Evolutionary conservation across 2,888 invertebrate species (phyloP).

Genomic region (Torymus auratus): DNA sequence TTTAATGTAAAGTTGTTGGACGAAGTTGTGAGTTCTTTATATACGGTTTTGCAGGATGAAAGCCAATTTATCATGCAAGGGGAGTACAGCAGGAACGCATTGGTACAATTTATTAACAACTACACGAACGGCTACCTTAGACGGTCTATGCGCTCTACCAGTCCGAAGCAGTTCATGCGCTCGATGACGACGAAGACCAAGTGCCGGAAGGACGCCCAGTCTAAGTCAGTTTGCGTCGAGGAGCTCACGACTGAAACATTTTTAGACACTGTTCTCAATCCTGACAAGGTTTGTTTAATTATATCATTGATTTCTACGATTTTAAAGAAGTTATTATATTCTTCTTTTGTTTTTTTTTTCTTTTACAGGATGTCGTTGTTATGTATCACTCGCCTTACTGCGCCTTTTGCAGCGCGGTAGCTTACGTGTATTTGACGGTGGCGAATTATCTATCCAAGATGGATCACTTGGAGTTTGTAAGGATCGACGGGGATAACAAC

Average conservation of each 20-base stretch:
- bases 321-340: neutral
- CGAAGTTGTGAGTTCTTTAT: too few species aligned
- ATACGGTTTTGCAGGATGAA: constrained; percentile 80
- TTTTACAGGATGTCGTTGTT: constrained; percentile 83
- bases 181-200: constrained; percentile 57
- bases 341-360: constrained; percentile 62
- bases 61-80: constrained; percentile 82
- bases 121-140: constrained; percentile 76
- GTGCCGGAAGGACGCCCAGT: constrained; percentile 60
- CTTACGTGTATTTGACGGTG: constrained; percentile 83
- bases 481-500: constrained; percentile 89
- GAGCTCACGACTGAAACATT: constrained; percentile 85
- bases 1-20: neutral
- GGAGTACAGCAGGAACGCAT: constrained; percentile 71
- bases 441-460: constrained; percentile 81
- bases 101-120: constrained; percentile 77
- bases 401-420: constrained; percentile 84
- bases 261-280: constrained; percentile 80
- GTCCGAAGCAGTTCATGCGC: constrained; percentile 63
- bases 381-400: constrained; percentile 89
- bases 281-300: constrained; percentile 78
- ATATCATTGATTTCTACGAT: too few species aligned
- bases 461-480: constrained; percentile 79
- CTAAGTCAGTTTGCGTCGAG: constrained; percentile 77
- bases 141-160: constrained; percentile 74